Evolutionary conservation across 2,797 vertebrate species (phyloP).

Genomic region (Brachymystax lenok): DNA sequence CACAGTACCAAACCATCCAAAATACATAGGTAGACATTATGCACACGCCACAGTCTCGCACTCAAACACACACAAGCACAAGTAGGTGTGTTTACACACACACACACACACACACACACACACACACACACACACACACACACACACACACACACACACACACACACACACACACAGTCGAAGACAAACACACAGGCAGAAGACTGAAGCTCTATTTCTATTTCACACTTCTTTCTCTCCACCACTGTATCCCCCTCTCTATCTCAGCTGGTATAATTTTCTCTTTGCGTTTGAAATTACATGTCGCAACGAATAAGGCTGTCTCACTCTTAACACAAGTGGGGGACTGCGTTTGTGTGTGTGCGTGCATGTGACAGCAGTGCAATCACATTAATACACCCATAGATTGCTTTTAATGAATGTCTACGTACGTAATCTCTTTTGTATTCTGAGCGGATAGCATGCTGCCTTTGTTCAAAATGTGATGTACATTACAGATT

Average conservation of each 20-base stretch:
- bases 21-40: background rate
- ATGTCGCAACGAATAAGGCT: slow-evolving; percentile 68
- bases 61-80: background rate
- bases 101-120: background rate
- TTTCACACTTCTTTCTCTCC: background rate
- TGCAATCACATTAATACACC: slow-evolving; percentile 40
- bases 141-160: background rate
- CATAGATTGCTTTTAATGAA: slow-evolving; percentile 53
- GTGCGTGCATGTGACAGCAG: background rate
- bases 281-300: slow-evolving; percentile 67
- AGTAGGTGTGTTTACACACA: background rate
- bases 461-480: slow-evolving; percentile 45
- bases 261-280: slow-evolving; percentile 51
- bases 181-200: background rate
- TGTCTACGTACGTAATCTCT: slow-evolving; percentile 37
- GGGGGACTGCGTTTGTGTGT: slow-evolving; percentile 22
- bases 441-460: slow-evolving; percentile 61
- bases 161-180: background rate
- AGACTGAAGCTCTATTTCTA: background rate
- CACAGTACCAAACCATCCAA: background rate
- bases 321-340: slow-evolving; percentile 40
- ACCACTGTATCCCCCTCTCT: slow-evolving; percentile 12
- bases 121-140: slow-evolving; percentile 1
- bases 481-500: slow-evolving; percentile 54
- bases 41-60: background rate